Evolutionary conservation across 2,113 vertebrate genomes (phyloP), one percentile per base, ranked within the genome.

Genomic region (Holacanthus passer): DNA sequence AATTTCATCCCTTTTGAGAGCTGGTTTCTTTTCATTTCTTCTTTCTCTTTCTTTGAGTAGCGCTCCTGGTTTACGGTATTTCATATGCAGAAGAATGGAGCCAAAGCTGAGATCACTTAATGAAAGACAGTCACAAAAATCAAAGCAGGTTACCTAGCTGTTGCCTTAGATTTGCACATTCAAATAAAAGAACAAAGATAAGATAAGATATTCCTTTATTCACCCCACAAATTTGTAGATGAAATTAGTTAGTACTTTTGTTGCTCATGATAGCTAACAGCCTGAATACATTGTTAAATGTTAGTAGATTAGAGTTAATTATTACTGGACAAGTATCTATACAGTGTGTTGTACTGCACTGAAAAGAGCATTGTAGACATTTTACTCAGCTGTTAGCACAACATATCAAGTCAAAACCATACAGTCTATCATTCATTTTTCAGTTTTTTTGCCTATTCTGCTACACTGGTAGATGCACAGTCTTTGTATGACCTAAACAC

Each of bases 1-100:
- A 89, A 68, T 83, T 90, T 76, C 20, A 88, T 81, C 29, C 16
- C 45, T 47, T 83, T 66, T 78, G 52, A 20, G 22, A 71, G 11
- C 45, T 27, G 17, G 7, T 66, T 58, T n/a, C 50, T 24, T 53
- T 53, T 53, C 3, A 2, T 53, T 45, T 16, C 43, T 53, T 53
- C n/a, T 53, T n/a, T 53, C 12, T 53, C 50, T 53, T 48, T 48
- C n/a, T 24, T 24, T 53, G 19, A 43, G 41, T 17, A 45, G 11
- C 43, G 17, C 45, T 47, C 17, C 6, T 19, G 19, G 0, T 48
- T 7, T 7, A 20, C 3, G 7, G 45, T 20, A 7, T 45, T 45
- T 45, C 14, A 17, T 45, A 4, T 45, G 6, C 16, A 45, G 43
- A 17, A 17, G 43, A 16, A 45, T 8, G n/a, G n/a, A n/a, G n/a